Conservation (phyloP, 2,888 invertebrate genomes). For the Phortica okadai region DNA sequence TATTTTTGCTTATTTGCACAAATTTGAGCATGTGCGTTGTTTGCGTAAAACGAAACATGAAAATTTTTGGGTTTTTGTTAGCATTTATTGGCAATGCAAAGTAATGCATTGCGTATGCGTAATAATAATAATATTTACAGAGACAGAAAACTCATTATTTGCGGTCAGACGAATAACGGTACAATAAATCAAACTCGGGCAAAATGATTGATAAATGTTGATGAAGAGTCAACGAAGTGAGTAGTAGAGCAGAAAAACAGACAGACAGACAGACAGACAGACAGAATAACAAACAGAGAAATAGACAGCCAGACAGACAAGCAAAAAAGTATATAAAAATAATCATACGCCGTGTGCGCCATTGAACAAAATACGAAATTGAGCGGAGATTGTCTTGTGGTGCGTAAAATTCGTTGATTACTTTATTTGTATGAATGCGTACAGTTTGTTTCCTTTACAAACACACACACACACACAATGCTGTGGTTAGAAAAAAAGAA, state of each 20-base stretch:
- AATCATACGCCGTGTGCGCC: constrained; percentile 11
- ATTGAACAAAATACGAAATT: background rate
- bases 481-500: background rate
- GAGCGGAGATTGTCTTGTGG: constrained; percentile 13
- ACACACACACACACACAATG: background rate
- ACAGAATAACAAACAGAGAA: background rate
- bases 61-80: background rate
- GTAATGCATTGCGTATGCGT: constrained; percentile 1
- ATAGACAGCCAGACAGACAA: background rate
- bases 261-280: constrained; percentile 9
- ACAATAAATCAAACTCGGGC: constrained; percentile 29
- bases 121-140: background rate
- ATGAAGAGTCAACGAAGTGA: background rate
- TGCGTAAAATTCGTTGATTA: constrained; percentile 39
- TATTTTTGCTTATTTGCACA: background rate
- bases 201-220: constrained; percentile 29
- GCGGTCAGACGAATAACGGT: background rate
- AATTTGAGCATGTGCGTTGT: background rate
- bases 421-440: constrained; percentile 37
- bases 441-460: constrained; percentile 7
- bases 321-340: constrained; percentile 5
- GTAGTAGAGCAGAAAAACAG: background rate
- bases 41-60: too few relatives aligned
- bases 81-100: background rate
- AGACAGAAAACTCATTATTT: constrained; percentile 14